Base-by-base conservation (phyloP, 1,140 invertebrate species). In the Phymorhynchus buccinoides region DNA sequence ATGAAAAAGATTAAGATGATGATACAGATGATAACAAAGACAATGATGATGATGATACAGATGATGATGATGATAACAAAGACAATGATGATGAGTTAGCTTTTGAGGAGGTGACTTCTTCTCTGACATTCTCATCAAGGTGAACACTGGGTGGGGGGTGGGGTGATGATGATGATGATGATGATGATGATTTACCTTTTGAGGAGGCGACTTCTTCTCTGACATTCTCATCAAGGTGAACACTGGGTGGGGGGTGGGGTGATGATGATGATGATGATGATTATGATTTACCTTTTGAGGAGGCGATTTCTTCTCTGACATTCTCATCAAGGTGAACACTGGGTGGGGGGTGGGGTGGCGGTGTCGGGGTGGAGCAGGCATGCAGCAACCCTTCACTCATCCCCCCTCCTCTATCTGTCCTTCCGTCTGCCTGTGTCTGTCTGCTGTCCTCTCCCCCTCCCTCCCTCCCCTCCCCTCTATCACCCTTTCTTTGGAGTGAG, bases 301-400 rank as follows among this genome's bases (percentile, higher is more conserved):
- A 88, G 91, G 91, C 85, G 91, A 92, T 89, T 91, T 92, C 88
- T 92, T 92, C 87, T 92, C 91, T 89, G 91, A 91, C 91, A 92
- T 92, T 82, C 89, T 90, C 89, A 84, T 87, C 85, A 89, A 83
- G 88, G 82, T 88, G n/a, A 66, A 37, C 9, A 27, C 52, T 37
- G 81, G 32, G 66, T 12, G 39, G 81, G 16, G 81, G 44, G 6
- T 6, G 44, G 44, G 44, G 44, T 18, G 44, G 44, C 44, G 44
- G 44, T 48, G 44, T 6, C 7, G 44, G 7, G 44, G 44, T 48
- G 44, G 56, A 71, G 35, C 62, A 83, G 81, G 81, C 81, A 83
- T 83, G 81, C 81, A 83, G 81, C 52, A 22, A 44, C 41, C 22
- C 77, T 79, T 52, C 77, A 30, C 32, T 32, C 77, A 79, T 79